Conservation (phyloP, 2,113 vertebrate species). For the Scomber scombrus region DNA sequence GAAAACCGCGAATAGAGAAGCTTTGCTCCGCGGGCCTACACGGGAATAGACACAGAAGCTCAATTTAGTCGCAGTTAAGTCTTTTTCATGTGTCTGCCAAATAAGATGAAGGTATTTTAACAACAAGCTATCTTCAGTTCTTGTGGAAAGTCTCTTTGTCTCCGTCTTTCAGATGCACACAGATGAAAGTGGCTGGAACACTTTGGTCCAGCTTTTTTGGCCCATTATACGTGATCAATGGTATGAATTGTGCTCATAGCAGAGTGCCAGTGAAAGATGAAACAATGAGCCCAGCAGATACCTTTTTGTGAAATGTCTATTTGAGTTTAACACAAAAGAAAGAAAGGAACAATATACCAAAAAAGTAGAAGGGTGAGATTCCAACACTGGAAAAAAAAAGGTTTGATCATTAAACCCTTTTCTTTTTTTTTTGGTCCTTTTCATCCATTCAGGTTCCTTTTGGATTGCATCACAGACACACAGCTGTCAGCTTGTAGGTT, state of each 20-base stretch:
- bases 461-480: too few species aligned
- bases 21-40: conserved; percentile 36
- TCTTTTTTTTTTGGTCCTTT: too few species aligned
- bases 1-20: conserved; percentile 39
- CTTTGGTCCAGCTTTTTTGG: neutral
- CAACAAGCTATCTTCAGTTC: conserved; percentile 11
- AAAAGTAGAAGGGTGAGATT: too few species aligned
- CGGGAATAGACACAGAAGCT: conserved; percentile 53
- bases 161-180: neutral
- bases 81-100: conserved; percentile 35
- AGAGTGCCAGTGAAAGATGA: neutral
- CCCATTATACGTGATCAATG: neutral
- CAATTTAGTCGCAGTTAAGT: conserved; percentile 40
- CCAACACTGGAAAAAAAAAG: too few species aligned
- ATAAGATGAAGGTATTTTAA: conserved; percentile 37
- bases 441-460: too few species aligned
- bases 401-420: too few species aligned
- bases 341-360: too few species aligned
- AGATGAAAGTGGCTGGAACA: neutral
- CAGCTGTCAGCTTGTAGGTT: too few species aligned
- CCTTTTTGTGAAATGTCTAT: neutral
- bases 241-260: neutral
- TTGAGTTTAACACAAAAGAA: too few species aligned
- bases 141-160: neutral
- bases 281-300: neutral